These are phyloP conservation scores for Neodiprion lecontei DNA, from an alignment of 1,140 invertebrate genomes.

Conservation along the genomic window DNA sequence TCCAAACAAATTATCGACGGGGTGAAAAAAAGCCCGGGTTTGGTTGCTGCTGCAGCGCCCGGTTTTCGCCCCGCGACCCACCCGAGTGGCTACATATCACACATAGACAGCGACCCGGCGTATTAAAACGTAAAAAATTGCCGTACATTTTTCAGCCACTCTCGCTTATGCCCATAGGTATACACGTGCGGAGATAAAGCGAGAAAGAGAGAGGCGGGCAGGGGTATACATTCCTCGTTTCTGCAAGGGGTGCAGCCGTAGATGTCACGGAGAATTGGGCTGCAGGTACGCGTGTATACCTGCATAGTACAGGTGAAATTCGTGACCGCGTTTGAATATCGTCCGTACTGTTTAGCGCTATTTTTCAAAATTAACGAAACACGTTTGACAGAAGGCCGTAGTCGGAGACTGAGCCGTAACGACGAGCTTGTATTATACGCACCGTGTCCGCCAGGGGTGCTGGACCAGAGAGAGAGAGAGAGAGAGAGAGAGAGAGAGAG, in stretches of 20 bases:
- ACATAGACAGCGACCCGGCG: conserved; percentile 54
- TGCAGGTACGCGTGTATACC: conserved; percentile 9
- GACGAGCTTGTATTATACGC: no score
- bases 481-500: not conserved
- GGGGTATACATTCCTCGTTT: conserved; percentile 6
- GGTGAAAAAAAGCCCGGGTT: conserved; percentile 44
- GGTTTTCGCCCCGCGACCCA: conserved; percentile 28
- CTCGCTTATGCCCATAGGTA: conserved; percentile 52
- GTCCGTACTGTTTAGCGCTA: conserved; percentile 44
- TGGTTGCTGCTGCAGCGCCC: not conserved
- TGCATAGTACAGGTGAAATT: conserved; percentile 30
- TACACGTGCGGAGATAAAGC: conserved; percentile 18
- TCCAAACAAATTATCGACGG: conserved; percentile 64
- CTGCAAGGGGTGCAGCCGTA: not conserved
- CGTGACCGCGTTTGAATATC: conserved; percentile 39
- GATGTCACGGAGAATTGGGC: conserved; percentile 3
- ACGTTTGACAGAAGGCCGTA: conserved; percentile 41
- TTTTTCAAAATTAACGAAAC: conserved; percentile 55
- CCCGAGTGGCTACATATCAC: conserved; percentile 55
- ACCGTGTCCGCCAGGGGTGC: not conserved
- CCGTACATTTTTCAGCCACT: conserved; percentile 64
- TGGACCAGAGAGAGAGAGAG: not conserved
- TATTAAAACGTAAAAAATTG: conserved; percentile 66
- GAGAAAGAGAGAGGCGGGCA: conserved; percentile 19
- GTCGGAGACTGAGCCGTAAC: no score